Conservation (phyloP, 2,113 vertebrate species). For the Misgurnus anguillicaudatus region DNA sequence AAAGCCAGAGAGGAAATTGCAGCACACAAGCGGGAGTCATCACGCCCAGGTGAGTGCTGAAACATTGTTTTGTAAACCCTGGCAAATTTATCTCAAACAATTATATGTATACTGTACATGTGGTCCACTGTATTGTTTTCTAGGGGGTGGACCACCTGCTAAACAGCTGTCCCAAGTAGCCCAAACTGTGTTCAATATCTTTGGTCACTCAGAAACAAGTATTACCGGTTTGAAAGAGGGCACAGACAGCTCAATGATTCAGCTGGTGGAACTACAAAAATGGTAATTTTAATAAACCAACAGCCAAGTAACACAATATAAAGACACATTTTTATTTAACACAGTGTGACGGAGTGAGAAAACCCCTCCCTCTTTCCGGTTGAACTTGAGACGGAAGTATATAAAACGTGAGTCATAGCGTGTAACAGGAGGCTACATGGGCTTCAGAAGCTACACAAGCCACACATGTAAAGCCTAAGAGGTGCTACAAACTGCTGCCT, state of each 20-base stretch:
- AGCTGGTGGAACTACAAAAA: neutral
- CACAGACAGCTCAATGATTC: neutral
- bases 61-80: neutral
- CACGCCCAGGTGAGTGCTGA: neutral
- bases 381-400: too few species aligned
- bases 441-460: too few species aligned
- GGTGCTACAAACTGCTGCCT: too few species aligned
- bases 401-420: too few species aligned
- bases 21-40: neutral
- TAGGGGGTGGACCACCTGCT: neutral
- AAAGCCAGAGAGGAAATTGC: conserved; percentile 4
- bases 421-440: too few species aligned
- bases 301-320: too few species aligned
- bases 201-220: neutral
- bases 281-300: too few species aligned
- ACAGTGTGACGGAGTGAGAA: too few species aligned
- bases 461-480: too few species aligned
- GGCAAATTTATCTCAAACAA: neutral
- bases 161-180: neutral
- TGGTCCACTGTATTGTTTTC: neutral
- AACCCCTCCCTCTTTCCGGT: too few species aligned
- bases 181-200: neutral
- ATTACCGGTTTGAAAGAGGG: neutral
- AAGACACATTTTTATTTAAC: too few species aligned
- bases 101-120: neutral